Conservation (phyloP, 1,140 invertebrate species). For the Pantala flavescens region DNA sequence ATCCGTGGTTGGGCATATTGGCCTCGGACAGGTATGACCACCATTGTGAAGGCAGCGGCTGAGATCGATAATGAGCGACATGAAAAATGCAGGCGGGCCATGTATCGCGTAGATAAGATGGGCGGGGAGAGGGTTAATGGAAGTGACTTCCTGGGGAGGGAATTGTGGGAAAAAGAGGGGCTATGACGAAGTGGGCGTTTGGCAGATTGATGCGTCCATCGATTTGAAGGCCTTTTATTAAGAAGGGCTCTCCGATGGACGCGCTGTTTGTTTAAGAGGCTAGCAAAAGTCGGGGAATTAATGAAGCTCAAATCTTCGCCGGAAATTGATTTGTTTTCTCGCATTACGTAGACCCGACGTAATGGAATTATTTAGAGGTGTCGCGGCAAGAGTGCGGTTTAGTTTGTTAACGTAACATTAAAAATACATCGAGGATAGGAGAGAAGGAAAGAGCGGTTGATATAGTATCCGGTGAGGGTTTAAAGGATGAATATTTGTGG, state of each 20-base stretch:
- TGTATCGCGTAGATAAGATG: not conserved
- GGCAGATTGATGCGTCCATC: not conserved
- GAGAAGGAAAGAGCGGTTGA: too few relatives aligned
- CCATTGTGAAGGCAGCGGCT: not conserved
- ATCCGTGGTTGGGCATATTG: not conserved
- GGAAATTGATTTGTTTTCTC: too few relatives aligned
- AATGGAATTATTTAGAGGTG: too few relatives aligned
- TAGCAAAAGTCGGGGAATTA: too few relatives aligned
- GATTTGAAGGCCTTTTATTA: constrained; percentile 13
- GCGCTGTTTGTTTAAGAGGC: too few relatives aligned
- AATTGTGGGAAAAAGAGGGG: constrained; percentile 4
- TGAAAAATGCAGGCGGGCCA: not conserved
- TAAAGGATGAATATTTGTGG: too few relatives aligned
- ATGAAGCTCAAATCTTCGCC: too few relatives aligned
- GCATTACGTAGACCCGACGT: too few relatives aligned
- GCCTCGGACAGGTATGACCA: not conserved
- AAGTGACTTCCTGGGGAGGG: not conserved
- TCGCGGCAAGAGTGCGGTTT: too few relatives aligned
- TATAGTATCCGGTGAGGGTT: too few relatives aligned
- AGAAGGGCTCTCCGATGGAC: not conserved
- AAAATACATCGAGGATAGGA: too few relatives aligned
- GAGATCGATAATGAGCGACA: not conserved
- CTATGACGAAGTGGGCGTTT: not conserved
- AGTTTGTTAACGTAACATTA: too few relatives aligned
- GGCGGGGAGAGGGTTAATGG: not conserved